Evolutionary conservation across 1,140 invertebrate genomes (phyloP).

Genomic region (Drosophila oshimai): DNA sequence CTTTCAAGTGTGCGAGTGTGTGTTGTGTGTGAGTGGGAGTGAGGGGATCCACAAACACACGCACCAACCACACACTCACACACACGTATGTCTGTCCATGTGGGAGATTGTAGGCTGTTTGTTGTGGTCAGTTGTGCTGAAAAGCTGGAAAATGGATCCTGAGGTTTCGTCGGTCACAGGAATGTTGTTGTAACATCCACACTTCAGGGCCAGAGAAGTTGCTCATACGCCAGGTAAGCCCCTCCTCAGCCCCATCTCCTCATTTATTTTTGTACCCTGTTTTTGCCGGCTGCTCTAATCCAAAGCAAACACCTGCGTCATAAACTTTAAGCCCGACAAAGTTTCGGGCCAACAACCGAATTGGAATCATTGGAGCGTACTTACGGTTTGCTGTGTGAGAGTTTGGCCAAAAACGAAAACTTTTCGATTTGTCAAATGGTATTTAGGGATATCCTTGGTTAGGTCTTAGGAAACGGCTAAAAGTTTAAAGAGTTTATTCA

Average conservation of each 20-base stretch:
- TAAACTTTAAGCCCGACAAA: conserved; percentile 75
- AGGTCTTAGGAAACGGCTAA: conserved; percentile 1
- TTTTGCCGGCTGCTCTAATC: conserved; percentile 37
- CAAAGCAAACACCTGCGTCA: conserved; percentile 70
- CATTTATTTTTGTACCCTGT: conserved; percentile 1
- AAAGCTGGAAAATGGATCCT: conserved; percentile 58
- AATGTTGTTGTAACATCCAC: conserved; percentile 22
- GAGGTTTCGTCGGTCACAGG: conserved; percentile 41
- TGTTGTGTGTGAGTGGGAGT: background rate
- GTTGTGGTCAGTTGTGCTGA: conserved; percentile 62
- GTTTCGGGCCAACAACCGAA: conserved; percentile 53
- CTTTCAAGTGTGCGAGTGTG: conserved; percentile 6
- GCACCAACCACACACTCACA: conserved; percentile 9
- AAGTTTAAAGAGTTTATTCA: background rate
- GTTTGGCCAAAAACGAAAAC: conserved; percentile 43
- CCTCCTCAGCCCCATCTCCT: conserved; percentile 22
- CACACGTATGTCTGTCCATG: background rate
- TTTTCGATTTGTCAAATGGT: conserved; percentile 61
- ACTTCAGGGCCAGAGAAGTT: conserved; percentile 26
- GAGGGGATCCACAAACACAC: background rate
- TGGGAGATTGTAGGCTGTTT: conserved; percentile 45
- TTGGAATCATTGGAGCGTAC: conserved; percentile 71
- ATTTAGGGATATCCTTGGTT: conserved; percentile 47
- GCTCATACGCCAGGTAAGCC: conserved; percentile 31
- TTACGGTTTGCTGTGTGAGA: conserved; percentile 41